Base-by-base conservation (phyloP, 2,888 invertebrate species). In the Endomychus coccineus region DNA sequence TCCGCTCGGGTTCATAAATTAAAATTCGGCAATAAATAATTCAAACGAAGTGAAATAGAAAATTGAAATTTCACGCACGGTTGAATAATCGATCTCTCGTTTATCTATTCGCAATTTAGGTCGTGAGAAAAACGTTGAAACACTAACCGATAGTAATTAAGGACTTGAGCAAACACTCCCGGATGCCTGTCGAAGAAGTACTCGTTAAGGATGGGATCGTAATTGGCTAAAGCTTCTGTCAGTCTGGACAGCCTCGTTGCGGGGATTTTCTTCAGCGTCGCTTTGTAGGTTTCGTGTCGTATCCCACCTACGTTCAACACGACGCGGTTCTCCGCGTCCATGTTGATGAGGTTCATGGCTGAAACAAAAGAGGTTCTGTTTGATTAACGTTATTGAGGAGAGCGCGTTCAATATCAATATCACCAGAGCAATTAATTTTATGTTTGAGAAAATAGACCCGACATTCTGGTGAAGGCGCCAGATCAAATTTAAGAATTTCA, bases 181-280 rank as follows among this genome's bases (percentile, higher is more conserved):
- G 95, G 95, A 71, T 96, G 95, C 52, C 94, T 73, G 70, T 95
- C 97, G 72, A 98, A 98, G 78, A 98, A 98, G 75, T 96, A 98
- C 73, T 98, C 98, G 70, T 98, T 97, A 58, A 97, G 80, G 59
- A 97, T 89, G 31, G 96, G 95, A 72, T 98, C 98, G 73, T 98
- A 98, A 73, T 97, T 98, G 63, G 94, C 96, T 57, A 97, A 76
- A 27, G 95, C 95, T 70, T 98, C 97, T 43, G 92, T 94, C 49
- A 95, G 77, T 46, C 94, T 74, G 32, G 95, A 95, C 50, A 96
- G 75, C 45, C 95, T 74, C 34, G 95, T 96, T 58, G 95, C 95
- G 21, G 95, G 95, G 62, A 95, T 96, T 74, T 96, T 96, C 74
- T 94, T 94, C 59, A 95, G 71, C 45, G 95, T 96, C 46, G 90